phyloP scores from a whole-genome alignment of 1,140 invertebrate genomes.

The Hyposmocoma kahamanoa region DNA sequence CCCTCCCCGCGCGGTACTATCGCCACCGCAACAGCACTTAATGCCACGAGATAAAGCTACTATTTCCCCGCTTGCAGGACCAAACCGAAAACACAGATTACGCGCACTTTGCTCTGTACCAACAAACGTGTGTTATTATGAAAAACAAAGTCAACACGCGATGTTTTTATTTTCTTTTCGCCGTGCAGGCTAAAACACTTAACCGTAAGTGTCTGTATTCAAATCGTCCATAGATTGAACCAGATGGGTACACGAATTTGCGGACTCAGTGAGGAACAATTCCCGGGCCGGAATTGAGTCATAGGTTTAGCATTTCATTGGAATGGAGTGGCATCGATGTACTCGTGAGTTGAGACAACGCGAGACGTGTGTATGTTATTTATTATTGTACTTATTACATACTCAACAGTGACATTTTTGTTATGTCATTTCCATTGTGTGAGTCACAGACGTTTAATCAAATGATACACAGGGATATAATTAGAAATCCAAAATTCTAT shows the following conservation, averaged over 20 bases:
- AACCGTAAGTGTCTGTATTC: no score
- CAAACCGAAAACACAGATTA: background rate
- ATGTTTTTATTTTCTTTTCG: slow-evolving; percentile 3
- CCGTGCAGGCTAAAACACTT: no score
- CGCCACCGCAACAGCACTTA: background rate
- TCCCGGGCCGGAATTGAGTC: slow-evolving; percentile 25
- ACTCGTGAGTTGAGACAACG: slow-evolving; percentile 11
- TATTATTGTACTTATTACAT: no score
- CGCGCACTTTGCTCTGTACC: background rate
- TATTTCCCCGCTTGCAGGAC: no score
- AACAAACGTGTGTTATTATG: slow-evolving; percentile 21
- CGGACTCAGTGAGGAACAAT: slow-evolving; percentile 1
- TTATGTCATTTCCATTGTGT: no score
- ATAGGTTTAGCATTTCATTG: slow-evolving; percentile 27
- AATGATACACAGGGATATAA: no score
- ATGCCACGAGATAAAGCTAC: background rate
- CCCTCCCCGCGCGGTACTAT: slow-evolving; percentile 8
- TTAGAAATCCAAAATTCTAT: no score
- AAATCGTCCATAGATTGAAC: no score
- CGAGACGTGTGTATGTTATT: no score
- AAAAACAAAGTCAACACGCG: slow-evolving; percentile 44
- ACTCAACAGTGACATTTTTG: no score
- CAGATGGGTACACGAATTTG: background rate
- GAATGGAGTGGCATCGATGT: slow-evolving; percentile 19
- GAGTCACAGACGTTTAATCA: no score